Percentiles rank a stretch among this genome's conserved stretches.
phyloP scores from a whole-genome alignment of 1,140 invertebrate species.

The Watersipora subatra region DNA sequence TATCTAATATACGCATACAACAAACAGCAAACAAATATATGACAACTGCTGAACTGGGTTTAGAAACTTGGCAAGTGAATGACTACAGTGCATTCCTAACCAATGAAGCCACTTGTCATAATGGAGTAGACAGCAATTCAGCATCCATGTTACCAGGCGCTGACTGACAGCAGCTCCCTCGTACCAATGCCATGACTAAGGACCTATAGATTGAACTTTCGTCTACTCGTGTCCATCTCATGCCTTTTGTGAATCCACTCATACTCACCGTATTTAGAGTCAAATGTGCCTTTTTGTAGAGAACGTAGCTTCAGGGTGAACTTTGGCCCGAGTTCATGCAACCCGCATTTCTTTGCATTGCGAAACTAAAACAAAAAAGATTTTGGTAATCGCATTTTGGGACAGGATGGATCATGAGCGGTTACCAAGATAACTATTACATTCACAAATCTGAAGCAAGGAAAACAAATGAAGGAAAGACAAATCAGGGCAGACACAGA shows the following conservation, averaged over 20 bases:
- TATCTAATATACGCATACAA: no score
- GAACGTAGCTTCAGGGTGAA: constrained; percentile 86
- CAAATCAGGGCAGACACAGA: neutral
- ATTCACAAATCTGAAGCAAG: neutral
- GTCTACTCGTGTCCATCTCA: constrained; percentile 74
- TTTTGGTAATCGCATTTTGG: constrained; percentile 52
- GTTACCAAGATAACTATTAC: neutral
- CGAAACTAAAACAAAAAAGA: no score
- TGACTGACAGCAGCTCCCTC: no score
- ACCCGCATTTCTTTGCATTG: constrained; percentile 60
- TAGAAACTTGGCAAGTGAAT: no score
- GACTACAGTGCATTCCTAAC: no score
- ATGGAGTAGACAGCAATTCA: no score
- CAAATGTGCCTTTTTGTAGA: constrained; percentile 89
- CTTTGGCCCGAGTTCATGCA: constrained; percentile 86
- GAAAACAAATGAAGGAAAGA: neutral
- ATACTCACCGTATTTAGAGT: constrained; percentile 88
- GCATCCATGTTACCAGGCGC: no score
- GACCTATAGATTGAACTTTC: constrained; percentile 57
- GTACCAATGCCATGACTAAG: no score
- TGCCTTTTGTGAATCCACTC: constrained; percentile 91
- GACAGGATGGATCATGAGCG: neutral
- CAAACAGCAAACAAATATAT: no score
- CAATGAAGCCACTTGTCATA: no score
- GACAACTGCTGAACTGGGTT: no score